phyloP scores from a whole-genome alignment of 2,888 invertebrate species.

The Drosophila limbata region DNA sequence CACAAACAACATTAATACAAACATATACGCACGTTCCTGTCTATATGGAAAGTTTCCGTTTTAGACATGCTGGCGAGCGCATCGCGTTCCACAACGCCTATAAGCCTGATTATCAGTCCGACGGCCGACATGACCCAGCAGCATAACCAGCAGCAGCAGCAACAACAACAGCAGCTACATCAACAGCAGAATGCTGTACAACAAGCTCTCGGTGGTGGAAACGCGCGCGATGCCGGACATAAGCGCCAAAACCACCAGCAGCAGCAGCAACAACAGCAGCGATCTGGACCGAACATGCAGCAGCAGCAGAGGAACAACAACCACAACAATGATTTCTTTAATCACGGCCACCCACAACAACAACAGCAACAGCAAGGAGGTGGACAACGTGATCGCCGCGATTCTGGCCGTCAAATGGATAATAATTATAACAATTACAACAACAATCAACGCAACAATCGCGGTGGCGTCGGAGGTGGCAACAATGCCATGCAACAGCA shows the following conservation, averaged over 20 bases:
- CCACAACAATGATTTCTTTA: constrained; percentile 73
- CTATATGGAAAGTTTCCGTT: constrained; percentile 82
- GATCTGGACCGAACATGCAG: constrained; percentile 63
- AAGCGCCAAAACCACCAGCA: constrained; percentile 80
- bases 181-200: constrained; percentile 72
- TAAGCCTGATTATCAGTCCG: constrained; percentile 90
- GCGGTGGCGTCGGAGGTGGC: constrained; percentile 80
- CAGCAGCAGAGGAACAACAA: constrained; percentile 64
- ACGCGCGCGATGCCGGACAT: constrained; percentile 84
- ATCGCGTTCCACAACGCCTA: constrained; percentile 93
- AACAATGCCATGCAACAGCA: constrained; percentile 80
- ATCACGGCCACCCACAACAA: constrained; percentile 69
- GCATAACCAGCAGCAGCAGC: constrained; percentile 73
- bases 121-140: constrained; percentile 91
- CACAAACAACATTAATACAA: constrained; percentile 4
- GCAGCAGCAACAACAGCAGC: constrained; percentile 58
- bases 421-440: constrained; percentile 82
- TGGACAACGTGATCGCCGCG: constrained; percentile 82
- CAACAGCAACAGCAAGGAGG: constrained; percentile 53
- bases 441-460: constrained; percentile 81
- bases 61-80: constrained; percentile 86
- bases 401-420: constrained; percentile 84
- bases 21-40: constrained; percentile 42
- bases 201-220: constrained; percentile 79
- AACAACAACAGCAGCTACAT: constrained; percentile 63